Percentiles rank a stretch among this genome's conserved stretches.
These are phyloP conservation scores for Micronycteris hirsuta DNA, from an alignment of 2,113 vertebrate species.

Conservation along the genomic window DNA sequence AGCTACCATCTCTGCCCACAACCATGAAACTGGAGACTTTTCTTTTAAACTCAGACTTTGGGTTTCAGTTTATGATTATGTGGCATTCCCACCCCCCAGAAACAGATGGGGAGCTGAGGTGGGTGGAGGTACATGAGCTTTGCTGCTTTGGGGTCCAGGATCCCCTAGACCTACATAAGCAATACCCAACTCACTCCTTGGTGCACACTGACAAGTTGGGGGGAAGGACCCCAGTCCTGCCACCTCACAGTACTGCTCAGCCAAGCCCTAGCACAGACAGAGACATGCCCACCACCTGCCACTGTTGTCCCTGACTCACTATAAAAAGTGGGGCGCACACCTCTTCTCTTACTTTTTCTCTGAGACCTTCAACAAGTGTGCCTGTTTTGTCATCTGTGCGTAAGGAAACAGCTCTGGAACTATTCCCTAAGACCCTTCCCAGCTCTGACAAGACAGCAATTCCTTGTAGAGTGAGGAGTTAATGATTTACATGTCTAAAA, in stretches of 20 bases:
- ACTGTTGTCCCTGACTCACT: accelerated
- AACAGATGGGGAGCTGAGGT: neutral
- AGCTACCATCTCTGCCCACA: neutral
- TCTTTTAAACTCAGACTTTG: no score
- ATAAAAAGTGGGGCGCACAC: accelerated
- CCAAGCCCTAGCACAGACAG: neutral
- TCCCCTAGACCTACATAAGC: no score
- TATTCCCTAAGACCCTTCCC: neutral
- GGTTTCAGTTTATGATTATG: neutral
- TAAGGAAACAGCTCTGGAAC: neutral
- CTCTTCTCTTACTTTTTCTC: neutral
- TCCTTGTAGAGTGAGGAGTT: neutral
- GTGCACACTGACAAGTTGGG: accelerated
- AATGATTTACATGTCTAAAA: neutral
- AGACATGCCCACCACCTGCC: accelerated
- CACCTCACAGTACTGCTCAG: neutral
- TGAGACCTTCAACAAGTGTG: neutral
- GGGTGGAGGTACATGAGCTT: neutral
- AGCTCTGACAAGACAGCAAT: accelerated
- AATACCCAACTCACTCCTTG: neutral
- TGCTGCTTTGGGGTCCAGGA: neutral
- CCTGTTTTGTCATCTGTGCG: neutral
- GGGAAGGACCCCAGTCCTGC: neutral
- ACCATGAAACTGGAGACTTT: neutral
- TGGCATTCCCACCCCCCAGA: no score